A percentile compares a stretch with the other conserved stretches of the same genome.
Conservation (phyloP, 64 coral and sea anemone genomes). For the Pocillopora verrucosa region DNA sequence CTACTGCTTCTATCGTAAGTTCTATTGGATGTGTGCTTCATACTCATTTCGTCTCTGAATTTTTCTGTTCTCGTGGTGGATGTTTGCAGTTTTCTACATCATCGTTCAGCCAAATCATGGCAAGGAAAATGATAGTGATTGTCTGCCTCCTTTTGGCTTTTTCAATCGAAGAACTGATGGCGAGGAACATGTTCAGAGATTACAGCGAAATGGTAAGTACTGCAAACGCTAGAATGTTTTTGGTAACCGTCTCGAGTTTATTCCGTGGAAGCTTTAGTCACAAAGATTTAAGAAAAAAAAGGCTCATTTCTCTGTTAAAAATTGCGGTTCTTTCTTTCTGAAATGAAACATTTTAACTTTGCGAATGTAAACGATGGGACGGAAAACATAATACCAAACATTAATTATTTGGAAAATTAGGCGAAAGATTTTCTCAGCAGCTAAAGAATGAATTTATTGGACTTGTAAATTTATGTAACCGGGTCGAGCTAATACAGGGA, state of each 20-base stretch:
- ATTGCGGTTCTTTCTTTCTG: too few relatives aligned
- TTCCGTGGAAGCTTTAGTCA: neutral
- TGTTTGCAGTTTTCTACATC: neutral
- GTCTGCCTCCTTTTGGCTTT: neutral
- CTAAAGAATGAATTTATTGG: too few relatives aligned
- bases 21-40: neutral
- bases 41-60: neutral
- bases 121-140: neutral
- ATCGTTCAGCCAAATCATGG: neutral
- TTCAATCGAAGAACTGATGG: neutral
- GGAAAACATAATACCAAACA: too few relatives aligned
- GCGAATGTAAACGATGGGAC: too few relatives aligned
- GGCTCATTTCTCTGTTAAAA: too few relatives aligned
- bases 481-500: too few relatives aligned
- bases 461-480: too few relatives aligned
- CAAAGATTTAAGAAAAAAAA: too few relatives aligned
- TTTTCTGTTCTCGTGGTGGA: neutral
- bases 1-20: neutral
- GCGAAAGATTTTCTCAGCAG: too few relatives aligned
- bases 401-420: too few relatives aligned
- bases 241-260: neutral
- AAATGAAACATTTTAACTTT: too few relatives aligned
- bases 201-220: conserved; percentile 2
- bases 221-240: neutral
- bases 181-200: neutral